Base-by-base conservation (phyloP, 2,797 vertebrate species). In the Tangara arthus region DNA sequence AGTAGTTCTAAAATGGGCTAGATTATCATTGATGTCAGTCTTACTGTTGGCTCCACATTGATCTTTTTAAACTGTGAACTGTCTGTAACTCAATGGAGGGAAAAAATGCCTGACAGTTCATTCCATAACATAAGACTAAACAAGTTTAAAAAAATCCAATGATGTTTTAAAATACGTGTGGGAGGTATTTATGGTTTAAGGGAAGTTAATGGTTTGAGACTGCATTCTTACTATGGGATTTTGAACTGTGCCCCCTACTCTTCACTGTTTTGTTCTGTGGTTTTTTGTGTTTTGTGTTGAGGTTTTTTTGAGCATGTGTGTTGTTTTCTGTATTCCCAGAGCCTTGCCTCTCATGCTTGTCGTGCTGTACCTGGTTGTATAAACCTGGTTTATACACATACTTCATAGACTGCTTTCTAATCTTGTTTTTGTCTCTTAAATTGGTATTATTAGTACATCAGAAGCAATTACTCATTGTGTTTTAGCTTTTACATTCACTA, bases 191-290 rank as follows among this genome's bases (percentile, higher is more conserved):
- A 37, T 23, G 59, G 23, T 59, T 78, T 35, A 80, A 34, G 49
- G 19, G n/a, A 70, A 66, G 9, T 61, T 46, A 46, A 2, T 53
- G 39, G 28, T 7, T 21, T 39, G n/a, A 7, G 41, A 27, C 19
- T 86, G 9, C 14, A 27, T 73, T 77, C 24, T 84, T 82, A 4
- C 32, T 56, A 5, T 72, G 39, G 42, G 46, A 61, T 44, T 19
- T 37, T 90, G 41, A 63, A 71, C 13, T 37, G 6, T 64, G n/a
- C 3, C 5, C 3, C 3, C 5, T 75, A 11, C 4, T 68, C 14
- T 19, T 11, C 19, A 30, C n/a, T 13, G 2, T 34, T 56, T 32
- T 82, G 6, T 85, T 63, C 5, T 50, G 26, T 1, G 0, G 0
- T 34, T 26, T 80, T 27, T 21, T 3, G 6, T 41, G 4, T 4